Evolutionary conservation across 2,113 vertebrate species (phyloP), one percentile per base, ranked within the genome.

Genomic region (Campylorhamphus procurvoides): DNA sequence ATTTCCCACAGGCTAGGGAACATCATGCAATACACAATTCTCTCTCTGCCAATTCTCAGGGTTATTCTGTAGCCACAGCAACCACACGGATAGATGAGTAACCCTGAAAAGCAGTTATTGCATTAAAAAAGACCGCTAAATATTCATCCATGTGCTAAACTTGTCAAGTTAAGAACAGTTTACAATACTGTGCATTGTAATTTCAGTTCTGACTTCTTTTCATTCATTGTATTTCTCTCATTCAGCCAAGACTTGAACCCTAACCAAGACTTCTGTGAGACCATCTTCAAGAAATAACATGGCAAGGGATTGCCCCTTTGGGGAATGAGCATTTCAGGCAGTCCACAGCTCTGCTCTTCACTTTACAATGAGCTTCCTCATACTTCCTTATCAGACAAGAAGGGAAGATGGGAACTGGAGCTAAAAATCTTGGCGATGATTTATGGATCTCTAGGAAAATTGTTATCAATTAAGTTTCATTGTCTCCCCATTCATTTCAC

Each of bases 31-130:
- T 17, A 78, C 90, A 93, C 1, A 0, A 64, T 59, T 92, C 39
- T 17, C 37, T 50, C 59, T 85, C 79, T 84, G 72, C 83, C 56
- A 81, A 1, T 81, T 92, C 56, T 84, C 83, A 58, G 18, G 82
- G 46, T 78, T 89, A 63, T 52, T 33, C 52, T 47, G 92, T 92
- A 97, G 79, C 90, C 95, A 95, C 92, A 94, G 96, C 90, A 96
- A 95, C 83, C 11, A 3, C 83, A 81, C 31, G 28, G 59, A 74
- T 20, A 35, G 52, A 94, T 74, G 78, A 94, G 56, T 81, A 96
- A 92, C 33, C 29, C 39, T 72, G 49, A 75, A 67, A 86, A 82
- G 39, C 49, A 76, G n/a, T 78, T 59, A 89, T 1, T 69, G 60
- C 60, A 81, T 74, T 71, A 52, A 77, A 56, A 78, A 78, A 88